Evolutionary conservation across 2,113 vertebrate species (phyloP).

Genomic region (Lagenorhynchus albirostris): DNA sequence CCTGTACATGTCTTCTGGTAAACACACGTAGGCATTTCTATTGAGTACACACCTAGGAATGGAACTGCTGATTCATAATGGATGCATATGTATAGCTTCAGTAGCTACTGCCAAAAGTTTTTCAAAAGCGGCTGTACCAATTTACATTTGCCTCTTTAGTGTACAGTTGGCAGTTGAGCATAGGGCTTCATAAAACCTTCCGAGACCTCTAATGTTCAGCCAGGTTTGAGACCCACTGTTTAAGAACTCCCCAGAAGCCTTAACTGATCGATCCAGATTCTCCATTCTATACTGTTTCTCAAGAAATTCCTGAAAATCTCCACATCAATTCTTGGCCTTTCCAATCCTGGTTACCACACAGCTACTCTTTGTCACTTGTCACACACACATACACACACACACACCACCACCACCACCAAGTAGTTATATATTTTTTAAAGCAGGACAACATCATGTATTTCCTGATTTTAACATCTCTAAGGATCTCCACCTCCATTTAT

Average conservation of each 20-base stretch:
- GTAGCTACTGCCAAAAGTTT: neutral
- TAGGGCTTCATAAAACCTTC: neutral
- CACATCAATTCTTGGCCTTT: neutral
- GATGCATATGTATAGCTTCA: fast-evolving
- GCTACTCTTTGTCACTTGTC: neutral
- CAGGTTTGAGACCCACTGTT: neutral
- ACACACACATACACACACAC: neutral
- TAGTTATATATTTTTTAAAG: neutral
- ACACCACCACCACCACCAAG: neutral
- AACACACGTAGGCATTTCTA: too few relatives aligned
- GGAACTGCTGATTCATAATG: neutral
- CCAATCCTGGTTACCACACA: neutral
- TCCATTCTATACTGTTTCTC: neutral
- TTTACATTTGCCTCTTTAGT: neutral
- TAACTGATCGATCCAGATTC: neutral
- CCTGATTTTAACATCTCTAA: neutral
- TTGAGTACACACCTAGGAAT: too few relatives aligned
- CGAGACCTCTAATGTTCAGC: neutral
- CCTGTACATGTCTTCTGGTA: neutral
- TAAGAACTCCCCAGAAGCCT: neutral
- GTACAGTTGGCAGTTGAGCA: too few relatives aligned
- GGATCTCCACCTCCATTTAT: neutral
- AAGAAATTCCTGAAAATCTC: neutral
- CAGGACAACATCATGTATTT: neutral
- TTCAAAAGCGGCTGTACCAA: neutral